Conservation (phyloP, 2,113 vertebrate genomes). For the Chamaea fasciata region DNA sequence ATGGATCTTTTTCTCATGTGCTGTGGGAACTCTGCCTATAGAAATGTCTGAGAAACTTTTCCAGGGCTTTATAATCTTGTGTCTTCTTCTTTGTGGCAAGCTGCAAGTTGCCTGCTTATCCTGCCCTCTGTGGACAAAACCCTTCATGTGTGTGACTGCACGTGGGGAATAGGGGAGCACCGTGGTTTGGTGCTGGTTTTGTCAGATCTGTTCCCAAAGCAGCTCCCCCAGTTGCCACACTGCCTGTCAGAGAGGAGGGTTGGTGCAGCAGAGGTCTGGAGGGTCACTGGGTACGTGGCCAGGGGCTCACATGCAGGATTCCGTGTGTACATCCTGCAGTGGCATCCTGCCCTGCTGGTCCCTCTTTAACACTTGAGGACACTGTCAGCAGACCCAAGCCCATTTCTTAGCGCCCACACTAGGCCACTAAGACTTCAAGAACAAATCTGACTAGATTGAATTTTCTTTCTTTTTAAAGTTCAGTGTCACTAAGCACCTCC, state of each 20-base stretch:
- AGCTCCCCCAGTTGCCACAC: neutral
- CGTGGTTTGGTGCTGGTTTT: neutral
- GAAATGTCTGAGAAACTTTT: neutral
- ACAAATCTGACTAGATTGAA: neutral
- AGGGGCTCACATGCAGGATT: neutral
- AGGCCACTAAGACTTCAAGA: neutral
- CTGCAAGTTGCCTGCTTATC: neutral
- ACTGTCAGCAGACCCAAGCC: neutral
- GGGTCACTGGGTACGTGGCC: neutral
- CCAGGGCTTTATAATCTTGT: neutral
- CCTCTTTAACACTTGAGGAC: neutral
- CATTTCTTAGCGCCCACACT: neutral
- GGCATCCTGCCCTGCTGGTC: neutral
- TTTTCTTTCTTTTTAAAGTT: neutral
- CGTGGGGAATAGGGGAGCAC: neutral
- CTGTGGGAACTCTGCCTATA: neutral
- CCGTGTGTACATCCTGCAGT: neutral
- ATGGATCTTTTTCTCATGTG: neutral
- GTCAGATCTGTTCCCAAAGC: neutral
- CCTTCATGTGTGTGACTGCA: neutral
- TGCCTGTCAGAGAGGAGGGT: neutral
- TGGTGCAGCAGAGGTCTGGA: neutral
- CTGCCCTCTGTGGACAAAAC: neutral
- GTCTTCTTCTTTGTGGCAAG: neutral
- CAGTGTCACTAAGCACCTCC: neutral